Evolutionary conservation across 2,113 vertebrate genomes (phyloP).

Genomic region (Aythya baeri): DNA sequence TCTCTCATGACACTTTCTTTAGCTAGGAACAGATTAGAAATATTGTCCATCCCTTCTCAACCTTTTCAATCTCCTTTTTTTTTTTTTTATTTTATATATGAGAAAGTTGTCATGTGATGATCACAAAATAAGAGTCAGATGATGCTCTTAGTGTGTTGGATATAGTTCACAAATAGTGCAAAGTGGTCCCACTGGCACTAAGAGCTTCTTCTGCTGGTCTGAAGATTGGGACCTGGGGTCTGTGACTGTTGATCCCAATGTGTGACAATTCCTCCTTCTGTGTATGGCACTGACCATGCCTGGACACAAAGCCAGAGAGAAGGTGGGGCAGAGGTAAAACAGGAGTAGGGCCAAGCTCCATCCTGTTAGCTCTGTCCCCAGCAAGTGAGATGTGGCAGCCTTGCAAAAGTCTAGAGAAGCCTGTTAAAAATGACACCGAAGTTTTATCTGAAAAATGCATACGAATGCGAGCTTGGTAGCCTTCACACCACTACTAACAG

Average conservation of each 20-base stretch:
- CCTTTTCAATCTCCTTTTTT: neutral
- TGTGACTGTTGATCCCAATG: neutral
- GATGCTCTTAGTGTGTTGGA: neutral
- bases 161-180: neutral
- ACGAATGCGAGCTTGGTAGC: no score
- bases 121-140: neutral
- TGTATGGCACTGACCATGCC: neutral
- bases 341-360: neutral
- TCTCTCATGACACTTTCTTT: neutral
- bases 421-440: neutral
- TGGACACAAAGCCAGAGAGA: neutral
- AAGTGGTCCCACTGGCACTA: neutral
- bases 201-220: neutral
- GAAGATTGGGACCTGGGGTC: neutral
- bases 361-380: neutral
- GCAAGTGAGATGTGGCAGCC: accelerated
- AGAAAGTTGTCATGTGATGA: neutral
- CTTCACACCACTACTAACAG: neutral
- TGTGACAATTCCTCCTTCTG: neutral
- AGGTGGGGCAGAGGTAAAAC: neutral
- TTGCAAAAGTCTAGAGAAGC: neutral
- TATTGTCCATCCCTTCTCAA: neutral
- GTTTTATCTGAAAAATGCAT: neutral
- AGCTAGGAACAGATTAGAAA: neutral
- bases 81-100: neutral